phyloP scores from a whole-genome alignment of 2,888 invertebrate genomes.

The Aphrophora alni region DNA sequence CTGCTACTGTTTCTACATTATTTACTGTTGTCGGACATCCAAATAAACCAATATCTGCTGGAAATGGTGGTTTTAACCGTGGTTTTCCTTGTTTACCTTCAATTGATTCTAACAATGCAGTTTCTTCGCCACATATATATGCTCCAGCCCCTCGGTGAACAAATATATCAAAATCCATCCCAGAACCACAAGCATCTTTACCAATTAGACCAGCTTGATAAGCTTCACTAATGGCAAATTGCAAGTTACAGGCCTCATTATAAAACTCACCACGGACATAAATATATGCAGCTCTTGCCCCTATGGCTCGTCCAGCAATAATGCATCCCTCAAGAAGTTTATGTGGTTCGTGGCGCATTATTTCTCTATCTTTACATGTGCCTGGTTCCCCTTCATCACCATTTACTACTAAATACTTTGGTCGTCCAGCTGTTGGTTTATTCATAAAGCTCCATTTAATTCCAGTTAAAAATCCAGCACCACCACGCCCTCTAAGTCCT shows the following conservation, averaged over 20 bases:
- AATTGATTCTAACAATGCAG: background rate
- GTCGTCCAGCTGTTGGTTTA: background rate
- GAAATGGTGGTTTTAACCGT: slow-evolving; percentile 12
- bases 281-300: background rate
- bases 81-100: slow-evolving; percentile 15
- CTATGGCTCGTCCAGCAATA: background rate
- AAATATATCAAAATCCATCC: background rate
- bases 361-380: slow-evolving; percentile 7
- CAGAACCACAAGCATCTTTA: background rate
- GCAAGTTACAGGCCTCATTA: background rate
- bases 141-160: slow-evolving; percentile 7
- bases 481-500: slow-evolving; percentile 10
- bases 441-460: slow-evolving; percentile 14
- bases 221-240: background rate
- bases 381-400: slow-evolving; percentile 10
- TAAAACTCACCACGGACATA: slow-evolving; percentile 4
- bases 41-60: slow-evolving; percentile 3
- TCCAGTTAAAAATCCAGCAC: background rate
- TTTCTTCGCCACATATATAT: slow-evolving; percentile 12
- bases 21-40: background rate
- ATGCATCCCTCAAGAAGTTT: background rate
- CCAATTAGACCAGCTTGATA: background rate
- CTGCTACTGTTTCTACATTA: slow-evolving; percentile 11
- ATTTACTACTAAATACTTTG: background rate
- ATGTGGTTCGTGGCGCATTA: slow-evolving; percentile 4